Evolutionary conservation across 1,140 invertebrate species (phyloP).

Genomic region (Drosophila nasuta): DNA sequence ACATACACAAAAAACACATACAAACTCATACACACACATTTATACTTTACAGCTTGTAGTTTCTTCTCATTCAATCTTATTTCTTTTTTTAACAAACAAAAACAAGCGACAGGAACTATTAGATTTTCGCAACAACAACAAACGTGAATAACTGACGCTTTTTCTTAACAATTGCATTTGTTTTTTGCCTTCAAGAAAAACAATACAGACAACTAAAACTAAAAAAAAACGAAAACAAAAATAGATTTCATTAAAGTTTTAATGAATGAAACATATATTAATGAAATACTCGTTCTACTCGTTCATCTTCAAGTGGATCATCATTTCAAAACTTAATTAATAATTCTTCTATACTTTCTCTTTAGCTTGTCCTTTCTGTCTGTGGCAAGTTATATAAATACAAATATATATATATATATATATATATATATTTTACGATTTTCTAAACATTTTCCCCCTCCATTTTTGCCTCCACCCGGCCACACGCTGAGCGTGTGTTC

Average conservation of each 20-base stretch:
- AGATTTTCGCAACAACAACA: slow-evolving; percentile 47
- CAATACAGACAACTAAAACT: slow-evolving; percentile 32
- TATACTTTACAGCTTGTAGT: slow-evolving; percentile 70
- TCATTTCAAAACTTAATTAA: slow-evolving; percentile 51
- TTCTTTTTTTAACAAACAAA: slow-evolving; percentile 45
- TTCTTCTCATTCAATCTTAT: slow-evolving; percentile 69
- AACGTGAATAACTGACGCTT: slow-evolving; percentile 61
- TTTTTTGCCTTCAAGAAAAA: slow-evolving; percentile 61
- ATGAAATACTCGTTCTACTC: slow-evolving; percentile 71
- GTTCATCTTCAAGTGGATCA: slow-evolving; percentile 56
- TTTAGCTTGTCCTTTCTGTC: slow-evolving; percentile 62
- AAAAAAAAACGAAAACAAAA: neutral
- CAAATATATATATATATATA: slow-evolving; percentile 27
- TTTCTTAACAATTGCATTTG: slow-evolving; percentile 81
- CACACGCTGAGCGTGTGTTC: slow-evolving; percentile 5
- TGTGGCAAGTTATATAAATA: slow-evolving; percentile 30
- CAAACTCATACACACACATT: slow-evolving; percentile 46
- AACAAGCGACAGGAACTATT: slow-evolving; percentile 48
- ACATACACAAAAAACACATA: slow-evolving; percentile 41
- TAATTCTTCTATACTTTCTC: slow-evolving; percentile 46
- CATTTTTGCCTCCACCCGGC: slow-evolving; percentile 20
- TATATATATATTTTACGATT: slow-evolving; percentile 49
- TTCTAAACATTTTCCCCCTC: slow-evolving; percentile 50
- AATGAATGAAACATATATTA: slow-evolving; percentile 42
- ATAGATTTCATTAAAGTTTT: slow-evolving; percentile 45